phyloP scores from a whole-genome alignment of 2,888 invertebrate species.

The Drosophila conformis region DNA sequence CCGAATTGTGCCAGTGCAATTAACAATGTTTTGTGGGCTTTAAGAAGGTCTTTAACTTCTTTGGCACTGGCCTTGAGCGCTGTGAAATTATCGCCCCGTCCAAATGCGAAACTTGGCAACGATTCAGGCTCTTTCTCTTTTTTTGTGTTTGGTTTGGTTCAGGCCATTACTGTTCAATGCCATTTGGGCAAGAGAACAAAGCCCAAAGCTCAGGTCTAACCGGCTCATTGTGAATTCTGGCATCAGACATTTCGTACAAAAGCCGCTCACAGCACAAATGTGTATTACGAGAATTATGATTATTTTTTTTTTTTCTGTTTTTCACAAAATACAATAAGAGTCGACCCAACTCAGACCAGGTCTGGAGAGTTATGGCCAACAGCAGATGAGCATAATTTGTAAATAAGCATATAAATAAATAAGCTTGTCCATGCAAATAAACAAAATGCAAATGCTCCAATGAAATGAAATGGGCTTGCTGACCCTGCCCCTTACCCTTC shows the following conservation, averaged over 20 bases:
- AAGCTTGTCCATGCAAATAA: constrained; percentile 49
- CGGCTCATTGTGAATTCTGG: constrained; percentile 68
- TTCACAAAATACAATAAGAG: constrained; percentile 35
- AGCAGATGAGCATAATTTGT: constrained; percentile 46
- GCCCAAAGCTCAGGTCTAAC: constrained; percentile 23
- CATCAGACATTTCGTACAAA: constrained; percentile 59
- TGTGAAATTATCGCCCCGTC: constrained; percentile 47
- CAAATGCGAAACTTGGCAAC: constrained; percentile 26
- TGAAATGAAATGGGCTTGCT: neutral
- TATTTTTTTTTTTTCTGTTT: constrained; percentile 3
- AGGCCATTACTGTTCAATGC: constrained; percentile 72
- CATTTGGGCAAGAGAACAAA: constrained; percentile 46
- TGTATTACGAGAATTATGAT: constrained; percentile 57
- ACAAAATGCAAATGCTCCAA: constrained; percentile 20
- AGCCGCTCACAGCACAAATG: constrained; percentile 55
- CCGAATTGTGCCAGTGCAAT: constrained; percentile 63
- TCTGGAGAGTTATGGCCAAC: neutral
- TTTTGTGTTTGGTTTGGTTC: constrained; percentile 19
- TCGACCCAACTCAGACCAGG: constrained; percentile 8
- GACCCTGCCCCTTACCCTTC: neutral
- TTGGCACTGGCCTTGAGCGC: constrained; percentile 68
- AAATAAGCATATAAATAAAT: constrained; percentile 63
- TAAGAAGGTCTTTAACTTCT: constrained; percentile 66
- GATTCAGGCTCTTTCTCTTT: constrained; percentile 28
- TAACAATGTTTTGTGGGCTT: constrained; percentile 60